Conservation (phyloP, 1,140 invertebrate species). For the Drosophila busckii region DNA sequence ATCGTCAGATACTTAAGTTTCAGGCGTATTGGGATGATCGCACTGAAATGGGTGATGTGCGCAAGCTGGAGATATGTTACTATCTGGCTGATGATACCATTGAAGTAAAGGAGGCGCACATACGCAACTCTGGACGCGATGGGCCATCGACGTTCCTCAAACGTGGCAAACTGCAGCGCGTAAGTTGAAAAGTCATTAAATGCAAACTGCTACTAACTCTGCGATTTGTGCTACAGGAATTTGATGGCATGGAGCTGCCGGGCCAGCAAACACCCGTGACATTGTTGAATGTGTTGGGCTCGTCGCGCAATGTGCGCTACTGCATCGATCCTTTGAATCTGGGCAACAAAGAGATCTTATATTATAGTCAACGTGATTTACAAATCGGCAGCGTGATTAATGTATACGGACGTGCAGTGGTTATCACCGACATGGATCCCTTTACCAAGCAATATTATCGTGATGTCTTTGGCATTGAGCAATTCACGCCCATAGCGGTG, state of each 20-base stretch:
- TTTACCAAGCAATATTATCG: constrained; percentile 94
- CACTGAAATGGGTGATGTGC: constrained; percentile 85
- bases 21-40: constrained; percentile 94
- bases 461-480: constrained; percentile 80
- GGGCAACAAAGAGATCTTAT: constrained; percentile 80
- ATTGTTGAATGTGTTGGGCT: constrained; percentile 86
- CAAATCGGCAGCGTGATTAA: constrained; percentile 89
- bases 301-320: constrained; percentile 81
- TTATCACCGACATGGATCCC: constrained; percentile 86
- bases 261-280: constrained; percentile 83
- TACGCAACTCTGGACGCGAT: constrained; percentile 85
- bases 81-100: constrained; percentile 93
- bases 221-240: constrained; percentile 41
- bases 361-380: constrained; percentile 84
- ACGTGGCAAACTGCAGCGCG: constrained; percentile 88
- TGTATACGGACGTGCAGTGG: constrained; percentile 88
- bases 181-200: constrained; percentile 14
- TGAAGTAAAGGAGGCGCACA: constrained; percentile 89
- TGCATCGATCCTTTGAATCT: constrained; percentile 82
- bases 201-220: neutral
- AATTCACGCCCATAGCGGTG: constrained; percentile 82
- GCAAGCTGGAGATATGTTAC: constrained; percentile 88
- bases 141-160: constrained; percentile 86
- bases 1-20: constrained; percentile 89
- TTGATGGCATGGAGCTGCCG: constrained; percentile 80